Evolutionary conservation across 2,797 vertebrate species (phyloP), one percentile per base, ranked within the genome.

Genomic region (Poecilia picta): DNA sequence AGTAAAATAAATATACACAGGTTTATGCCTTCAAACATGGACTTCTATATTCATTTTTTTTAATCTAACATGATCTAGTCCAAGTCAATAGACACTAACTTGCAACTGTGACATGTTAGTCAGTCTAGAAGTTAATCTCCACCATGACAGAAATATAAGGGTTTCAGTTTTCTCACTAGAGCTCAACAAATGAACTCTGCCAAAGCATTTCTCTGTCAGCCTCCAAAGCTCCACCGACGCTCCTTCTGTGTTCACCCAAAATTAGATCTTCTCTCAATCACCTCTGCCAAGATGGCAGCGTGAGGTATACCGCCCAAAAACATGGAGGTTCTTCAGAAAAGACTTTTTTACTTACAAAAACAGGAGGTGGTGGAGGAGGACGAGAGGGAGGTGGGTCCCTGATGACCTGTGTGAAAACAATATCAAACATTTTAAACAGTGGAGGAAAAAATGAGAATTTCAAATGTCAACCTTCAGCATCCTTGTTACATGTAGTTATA

Each of bases 311-410:
- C 6, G 72, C 46, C 53, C 49, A 8, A 16, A 78, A 81, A 70
- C 41, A 5, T 28, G 41, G 1, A 23, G 59, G 31, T 47, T n/a
- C 41, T 53, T 59, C 41, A 59, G 8, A 59, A 80, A 73, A 68
- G 49, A 23, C 15, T 45, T 46, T 64, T 84, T 7, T 46, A 95
- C 95, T 95, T 87, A 96, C 95, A 77, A 92, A 80, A 41, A 86
- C 47, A 20, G 94, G 95, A 43, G 91, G 91, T 4, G 91, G 95
- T 7, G 91, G 95, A 25, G 95, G 95, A 74, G 95, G 92, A 1
- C 94, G 93, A 64, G 92, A 85, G 0, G 95, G 95, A 0, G 95
- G 95, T 0, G 95, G 95, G 82, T 96, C 95, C 90, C 92, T 94
- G 84, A 96, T 96, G 80, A 95, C 95, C 95, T 96, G 90, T 20